Conservation (phyloP, 2,113 vertebrate genomes). For the Ceuthmochares aereus region DNA sequence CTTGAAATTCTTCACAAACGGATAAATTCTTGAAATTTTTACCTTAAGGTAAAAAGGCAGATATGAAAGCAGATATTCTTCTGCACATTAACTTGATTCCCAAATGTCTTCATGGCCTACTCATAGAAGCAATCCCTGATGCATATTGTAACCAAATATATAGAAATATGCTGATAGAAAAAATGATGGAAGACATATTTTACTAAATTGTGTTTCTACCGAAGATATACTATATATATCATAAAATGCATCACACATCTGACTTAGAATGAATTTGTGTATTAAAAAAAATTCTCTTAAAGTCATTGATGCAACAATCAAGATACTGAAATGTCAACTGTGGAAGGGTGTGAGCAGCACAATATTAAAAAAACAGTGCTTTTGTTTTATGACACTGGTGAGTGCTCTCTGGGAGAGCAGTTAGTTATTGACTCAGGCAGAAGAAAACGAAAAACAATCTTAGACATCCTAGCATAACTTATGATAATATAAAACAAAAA, state of each 20-base stretch:
- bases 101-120: not conserved
- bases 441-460: not conserved
- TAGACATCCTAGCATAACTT: not conserved
- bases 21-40: not conserved
- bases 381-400: not conserved
- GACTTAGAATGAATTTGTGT: not conserved
- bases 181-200: not conserved
- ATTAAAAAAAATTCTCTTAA: not conserved
- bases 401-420: not conserved
- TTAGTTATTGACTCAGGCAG: not conserved
- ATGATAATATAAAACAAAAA: not conserved
- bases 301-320: not conserved
- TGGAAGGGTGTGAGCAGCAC: not conserved
- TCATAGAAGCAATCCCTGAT: not conserved
- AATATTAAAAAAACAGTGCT: not conserved
- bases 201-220: not conserved
- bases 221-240: not conserved
- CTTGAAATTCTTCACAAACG: not conserved
- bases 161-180: not conserved
- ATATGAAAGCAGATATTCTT: constrained; percentile 2
- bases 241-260: not conserved
- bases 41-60: not conserved
- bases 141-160: not conserved
- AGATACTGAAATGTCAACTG: not conserved
- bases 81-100: not conserved